phyloP scores from a whole-genome alignment of 2,888 invertebrate species.

The Philereme transversata region DNA sequence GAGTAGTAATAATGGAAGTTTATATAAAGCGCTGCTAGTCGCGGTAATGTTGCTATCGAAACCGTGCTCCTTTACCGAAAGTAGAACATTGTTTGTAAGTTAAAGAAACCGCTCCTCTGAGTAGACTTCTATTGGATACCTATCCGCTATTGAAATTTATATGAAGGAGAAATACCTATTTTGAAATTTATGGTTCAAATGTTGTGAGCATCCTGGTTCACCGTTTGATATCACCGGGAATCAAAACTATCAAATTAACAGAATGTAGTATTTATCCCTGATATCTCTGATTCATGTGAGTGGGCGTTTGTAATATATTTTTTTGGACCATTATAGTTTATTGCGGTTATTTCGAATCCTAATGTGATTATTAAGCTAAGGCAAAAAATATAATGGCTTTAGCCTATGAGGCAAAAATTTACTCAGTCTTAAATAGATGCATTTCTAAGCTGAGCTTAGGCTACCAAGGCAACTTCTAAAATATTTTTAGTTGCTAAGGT shows the following conservation, averaged over 20 bases:
- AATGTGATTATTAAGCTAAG: not conserved
- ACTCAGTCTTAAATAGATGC: too few species aligned
- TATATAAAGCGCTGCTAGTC: slow-evolving; percentile 46
- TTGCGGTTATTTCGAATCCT: slow-evolving; percentile 14
- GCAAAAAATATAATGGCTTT: too few species aligned
- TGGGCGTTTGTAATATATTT: slow-evolving; percentile 8
- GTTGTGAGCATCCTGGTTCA: too few species aligned
- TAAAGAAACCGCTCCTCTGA: slow-evolving; percentile 47
- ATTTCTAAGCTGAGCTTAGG: too few species aligned
- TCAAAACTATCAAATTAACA: too few species aligned
- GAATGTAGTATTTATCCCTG: not conserved
- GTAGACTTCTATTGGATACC: slow-evolving; percentile 43
- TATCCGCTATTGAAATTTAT: slow-evolving; percentile 13
- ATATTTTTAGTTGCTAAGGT: too few species aligned
- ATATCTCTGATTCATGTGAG: slow-evolving; percentile 1
- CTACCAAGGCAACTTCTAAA: too few species aligned
- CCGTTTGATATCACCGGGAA: too few species aligned
- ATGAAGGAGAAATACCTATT: too few species aligned
- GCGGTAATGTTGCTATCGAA: slow-evolving; percentile 51
- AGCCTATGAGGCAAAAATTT: too few species aligned
- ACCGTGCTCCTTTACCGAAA: slow-evolving; percentile 35
- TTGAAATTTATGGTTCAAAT: too few species aligned
- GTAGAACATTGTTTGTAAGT: slow-evolving; percentile 47
- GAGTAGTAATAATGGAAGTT: slow-evolving; percentile 52
- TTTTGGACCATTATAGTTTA: slow-evolving; percentile 6